A percentile compares a stretch with the other conserved stretches of the same genome.
phyloP scores from a whole-genome alignment of 2,797 vertebrate species.

The Nannoperca australis region DNA sequence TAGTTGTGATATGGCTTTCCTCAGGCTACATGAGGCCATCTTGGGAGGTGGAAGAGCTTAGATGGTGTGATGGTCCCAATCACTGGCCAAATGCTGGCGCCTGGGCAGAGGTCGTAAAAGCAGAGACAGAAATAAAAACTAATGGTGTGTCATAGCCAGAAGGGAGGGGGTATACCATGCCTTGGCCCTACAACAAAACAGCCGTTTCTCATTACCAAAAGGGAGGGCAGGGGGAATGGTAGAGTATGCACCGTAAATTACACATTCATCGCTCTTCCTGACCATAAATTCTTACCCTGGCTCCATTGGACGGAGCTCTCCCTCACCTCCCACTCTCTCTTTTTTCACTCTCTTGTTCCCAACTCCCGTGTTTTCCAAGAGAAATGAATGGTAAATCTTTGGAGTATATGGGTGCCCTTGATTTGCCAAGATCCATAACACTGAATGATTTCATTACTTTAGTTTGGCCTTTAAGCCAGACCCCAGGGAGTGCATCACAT shows the following conservation, averaged over 20 bases:
- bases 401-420: constrained; percentile 60
- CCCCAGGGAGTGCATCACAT: constrained; percentile 51
- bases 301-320: constrained; percentile 76
- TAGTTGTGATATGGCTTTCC: constrained; percentile 38
- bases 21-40: constrained; percentile 59
- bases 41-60: constrained; percentile 67
- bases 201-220: constrained; percentile 86
- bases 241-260: constrained; percentile 85
- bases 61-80: constrained; percentile 68
- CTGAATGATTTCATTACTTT: constrained; percentile 74
- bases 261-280: constrained; percentile 85
- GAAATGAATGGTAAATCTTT: constrained; percentile 70
- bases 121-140: constrained; percentile 87
- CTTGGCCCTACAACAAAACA: constrained; percentile 80
- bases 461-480: constrained; percentile 59
- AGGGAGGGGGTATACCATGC: constrained; percentile 77
- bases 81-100: constrained; percentile 76
- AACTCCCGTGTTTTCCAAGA: constrained; percentile 65
- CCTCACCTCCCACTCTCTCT: constrained; percentile 73
- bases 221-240: constrained; percentile 83
- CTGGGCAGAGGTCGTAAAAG: constrained; percentile 79
- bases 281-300: constrained; percentile 83
- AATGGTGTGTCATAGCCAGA: constrained; percentile 87
- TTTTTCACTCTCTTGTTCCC: constrained; percentile 53
- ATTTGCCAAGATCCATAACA: constrained; percentile 71